Percentiles rank a stretch among this genome's conserved stretches.
These are phyloP conservation scores for Orchestes rusci DNA, from an alignment of 2,888 invertebrate species.

Conservation along the genomic window DNA sequence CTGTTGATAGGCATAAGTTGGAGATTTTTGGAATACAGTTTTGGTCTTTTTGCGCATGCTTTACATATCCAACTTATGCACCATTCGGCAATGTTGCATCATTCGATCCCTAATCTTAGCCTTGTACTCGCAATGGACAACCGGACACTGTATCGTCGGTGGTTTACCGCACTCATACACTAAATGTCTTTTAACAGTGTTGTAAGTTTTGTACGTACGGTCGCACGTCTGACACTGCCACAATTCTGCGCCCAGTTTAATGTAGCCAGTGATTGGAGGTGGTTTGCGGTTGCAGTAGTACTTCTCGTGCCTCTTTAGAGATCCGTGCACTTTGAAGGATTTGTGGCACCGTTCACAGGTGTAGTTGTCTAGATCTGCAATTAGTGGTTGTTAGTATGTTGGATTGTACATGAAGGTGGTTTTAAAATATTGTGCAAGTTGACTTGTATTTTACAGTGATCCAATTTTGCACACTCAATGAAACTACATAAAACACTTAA, in stretches of 20 bases:
- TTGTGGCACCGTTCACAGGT: slow-evolving; percentile 20
- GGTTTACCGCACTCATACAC: slow-evolving; percentile 35
- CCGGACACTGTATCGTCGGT: slow-evolving; percentile 33
- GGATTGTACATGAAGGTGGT: not conserved
- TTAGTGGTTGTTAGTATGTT: too few species aligned
- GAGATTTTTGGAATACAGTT: too few species aligned
- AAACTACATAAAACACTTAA: too few species aligned
- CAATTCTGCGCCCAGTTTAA: slow-evolving; percentile 24
- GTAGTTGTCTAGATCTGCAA: too few species aligned
- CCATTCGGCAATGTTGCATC: slow-evolving; percentile 34
- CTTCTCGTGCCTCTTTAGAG: slow-evolving; percentile 27
- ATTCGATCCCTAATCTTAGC: slow-evolving; percentile 35
- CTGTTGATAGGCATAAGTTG: too few species aligned
- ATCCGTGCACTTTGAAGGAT: slow-evolving; percentile 27
- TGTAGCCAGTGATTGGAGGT: slow-evolving; percentile 32
- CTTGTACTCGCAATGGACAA: slow-evolving; percentile 32
- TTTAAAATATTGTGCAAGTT: not conserved
- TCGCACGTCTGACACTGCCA: slow-evolving; percentile 27
- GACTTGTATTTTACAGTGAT: not conserved
- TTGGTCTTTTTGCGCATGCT: too few species aligned
- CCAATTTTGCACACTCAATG: too few species aligned
- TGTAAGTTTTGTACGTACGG: slow-evolving; percentile 31
- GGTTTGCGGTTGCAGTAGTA: slow-evolving; percentile 33
- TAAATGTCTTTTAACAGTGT: slow-evolving; percentile 33
- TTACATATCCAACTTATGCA: slow-evolving; percentile 29